A percentile compares a stretch with the other conserved stretches of the same genome.
These are phyloP conservation scores for Leptodactylus fallax DNA, from an alignment of 2,797 vertebrate genomes.

Conservation along the genomic window DNA sequence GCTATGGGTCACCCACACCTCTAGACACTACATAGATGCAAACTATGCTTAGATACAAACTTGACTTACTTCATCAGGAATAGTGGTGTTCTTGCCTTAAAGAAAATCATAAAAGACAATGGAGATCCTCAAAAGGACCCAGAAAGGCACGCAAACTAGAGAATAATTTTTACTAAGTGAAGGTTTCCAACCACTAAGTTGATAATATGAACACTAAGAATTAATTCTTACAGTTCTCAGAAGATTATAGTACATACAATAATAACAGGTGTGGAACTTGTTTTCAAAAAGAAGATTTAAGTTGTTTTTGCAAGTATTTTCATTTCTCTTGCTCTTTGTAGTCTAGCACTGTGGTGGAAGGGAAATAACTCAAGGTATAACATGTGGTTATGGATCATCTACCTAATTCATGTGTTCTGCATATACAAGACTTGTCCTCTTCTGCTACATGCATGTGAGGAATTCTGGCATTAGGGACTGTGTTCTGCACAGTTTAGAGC, in stretches of 20 bases:
- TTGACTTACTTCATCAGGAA: not conserved
- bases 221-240: conserved; percentile 14
- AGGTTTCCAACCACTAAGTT: not conserved
- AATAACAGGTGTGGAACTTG: conserved; percentile 32
- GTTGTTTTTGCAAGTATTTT: conserved; percentile 42
- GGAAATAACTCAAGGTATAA: conserved; percentile 25
- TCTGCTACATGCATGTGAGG: conserved; percentile 53
- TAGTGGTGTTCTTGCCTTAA: not conserved
- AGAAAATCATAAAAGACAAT: not conserved
- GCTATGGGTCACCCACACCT: not conserved
- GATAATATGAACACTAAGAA: not conserved
- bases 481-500: conserved; percentile 48
- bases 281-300: conserved; percentile 31
- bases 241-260: not conserved
- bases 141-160: too few species aligned
- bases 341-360: not conserved
- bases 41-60: not conserved
- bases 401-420: conserved; percentile 51
- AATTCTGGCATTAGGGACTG: conserved; percentile 41
- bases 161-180: not conserved
- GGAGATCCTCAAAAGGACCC: too few species aligned
- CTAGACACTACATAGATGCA: not conserved
- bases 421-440: conserved; percentile 46
- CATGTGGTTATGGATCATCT: conserved; percentile 57
- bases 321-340: conserved; percentile 51